Conservation (phyloP, 2,888 invertebrate species). For the Ctenicera cuprea region DNA sequence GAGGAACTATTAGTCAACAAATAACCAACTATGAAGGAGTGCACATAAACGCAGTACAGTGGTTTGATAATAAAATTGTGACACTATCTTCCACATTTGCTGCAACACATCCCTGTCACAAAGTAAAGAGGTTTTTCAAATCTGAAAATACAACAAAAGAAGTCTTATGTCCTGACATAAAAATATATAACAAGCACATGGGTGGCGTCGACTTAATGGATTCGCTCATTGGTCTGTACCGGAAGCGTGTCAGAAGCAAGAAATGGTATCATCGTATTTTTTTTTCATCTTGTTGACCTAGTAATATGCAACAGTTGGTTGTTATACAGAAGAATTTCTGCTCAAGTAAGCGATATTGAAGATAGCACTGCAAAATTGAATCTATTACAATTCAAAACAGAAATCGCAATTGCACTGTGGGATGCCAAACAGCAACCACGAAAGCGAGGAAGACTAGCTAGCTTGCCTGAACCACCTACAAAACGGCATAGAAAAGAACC, state of each 20-base stretch:
- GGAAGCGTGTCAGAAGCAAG: conserved; percentile 68
- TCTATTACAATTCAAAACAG: background rate
- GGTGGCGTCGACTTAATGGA: conserved; percentile 67
- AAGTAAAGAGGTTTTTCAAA: conserved; percentile 64
- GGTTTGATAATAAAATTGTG: conserved; percentile 65
- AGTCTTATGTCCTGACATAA: conserved; percentile 65
- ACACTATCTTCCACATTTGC: conserved; percentile 61
- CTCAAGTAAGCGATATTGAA: background rate
- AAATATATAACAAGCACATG: conserved; percentile 67
- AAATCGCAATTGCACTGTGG: background rate
- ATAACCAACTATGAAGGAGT: background rate
- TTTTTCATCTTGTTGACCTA: conserved; percentile 58
- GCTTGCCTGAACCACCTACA: background rate
- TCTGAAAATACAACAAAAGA: conserved; percentile 62
- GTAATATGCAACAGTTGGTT: conserved; percentile 53
- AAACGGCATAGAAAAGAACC: background rate
- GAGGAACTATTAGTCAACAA: conserved; percentile 1
- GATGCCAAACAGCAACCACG: too few relatives aligned
- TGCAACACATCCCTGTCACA: conserved; percentile 62
- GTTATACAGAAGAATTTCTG: background rate
- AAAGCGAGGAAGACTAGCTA: background rate
- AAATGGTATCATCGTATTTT: too few relatives aligned
- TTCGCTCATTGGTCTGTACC: conserved; percentile 54
- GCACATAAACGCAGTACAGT: conserved; percentile 44
- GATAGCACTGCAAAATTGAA: background rate